These are phyloP conservation scores for Podiceps cristatus DNA, from an alignment of 2,113 vertebrate genomes.

Conservation along the genomic window DNA sequence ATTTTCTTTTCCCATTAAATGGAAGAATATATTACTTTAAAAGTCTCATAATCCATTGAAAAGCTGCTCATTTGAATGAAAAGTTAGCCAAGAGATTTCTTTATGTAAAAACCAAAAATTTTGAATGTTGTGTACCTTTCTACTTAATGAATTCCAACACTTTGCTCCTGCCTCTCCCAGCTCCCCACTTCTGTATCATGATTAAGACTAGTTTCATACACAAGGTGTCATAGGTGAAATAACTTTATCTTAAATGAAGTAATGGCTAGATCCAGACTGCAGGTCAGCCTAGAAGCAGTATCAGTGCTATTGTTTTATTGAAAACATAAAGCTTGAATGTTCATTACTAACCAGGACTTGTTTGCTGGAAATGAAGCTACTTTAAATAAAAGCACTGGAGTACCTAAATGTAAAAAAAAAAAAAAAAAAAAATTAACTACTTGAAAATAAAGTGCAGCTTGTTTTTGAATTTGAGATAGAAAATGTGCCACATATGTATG, in stretches of 20 bases:
- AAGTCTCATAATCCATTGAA: background rate
- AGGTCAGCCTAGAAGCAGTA: background rate
- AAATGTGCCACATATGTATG: background rate
- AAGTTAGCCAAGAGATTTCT: background rate
- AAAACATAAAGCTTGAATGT: background rate
- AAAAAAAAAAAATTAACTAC: background rate
- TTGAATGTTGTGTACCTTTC: background rate
- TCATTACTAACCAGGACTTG: background rate
- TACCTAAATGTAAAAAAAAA: background rate
- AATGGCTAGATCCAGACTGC: background rate
- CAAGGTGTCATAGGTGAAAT: background rate
- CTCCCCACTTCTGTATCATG: background rate
- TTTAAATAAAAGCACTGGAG: background rate
- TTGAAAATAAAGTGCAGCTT: background rate
- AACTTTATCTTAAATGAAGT: background rate
- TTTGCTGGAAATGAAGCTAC: background rate
- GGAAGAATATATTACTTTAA: background rate
- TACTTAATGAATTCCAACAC: background rate
- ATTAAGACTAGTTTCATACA: background rate
- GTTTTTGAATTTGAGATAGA: background rate
- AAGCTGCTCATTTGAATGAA: background rate
- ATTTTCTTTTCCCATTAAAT: background rate
- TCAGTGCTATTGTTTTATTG: background rate
- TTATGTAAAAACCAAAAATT: background rate
- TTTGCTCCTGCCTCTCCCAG: background rate